Conservation (phyloP, 2,113 vertebrate genomes). For the Syngnathus scovelli region DNA sequence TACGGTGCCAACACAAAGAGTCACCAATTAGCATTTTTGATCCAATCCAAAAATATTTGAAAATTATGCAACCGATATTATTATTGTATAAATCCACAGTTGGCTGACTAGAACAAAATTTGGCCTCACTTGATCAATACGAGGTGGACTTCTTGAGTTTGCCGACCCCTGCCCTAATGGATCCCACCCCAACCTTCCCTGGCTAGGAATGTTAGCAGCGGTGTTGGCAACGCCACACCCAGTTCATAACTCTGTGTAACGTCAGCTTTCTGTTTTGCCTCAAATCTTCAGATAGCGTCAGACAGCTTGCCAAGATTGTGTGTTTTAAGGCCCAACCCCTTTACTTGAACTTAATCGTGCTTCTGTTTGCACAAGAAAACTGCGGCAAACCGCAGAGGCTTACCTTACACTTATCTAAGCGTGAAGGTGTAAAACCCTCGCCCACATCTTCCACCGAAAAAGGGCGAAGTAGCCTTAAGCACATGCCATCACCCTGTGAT, state of each 20-base stretch:
- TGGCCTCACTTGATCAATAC: too few species aligned
- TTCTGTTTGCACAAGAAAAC: neutral
- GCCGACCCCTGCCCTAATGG: too few species aligned
- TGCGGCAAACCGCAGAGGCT: neutral
- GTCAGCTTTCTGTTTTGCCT: neutral
- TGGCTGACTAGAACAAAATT: too few species aligned
- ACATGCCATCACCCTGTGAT: neutral
- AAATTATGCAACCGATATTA: too few species aligned
- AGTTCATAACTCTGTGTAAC: neutral
- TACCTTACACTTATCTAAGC: neutral
- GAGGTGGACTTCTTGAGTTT: too few species aligned
- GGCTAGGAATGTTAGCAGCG: conserved; percentile 20
- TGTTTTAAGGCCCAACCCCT: neutral
- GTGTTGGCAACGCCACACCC: conserved; percentile 16
- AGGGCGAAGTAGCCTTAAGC: neutral
- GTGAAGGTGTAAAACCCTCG: neutral
- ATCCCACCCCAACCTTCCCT: neutral
- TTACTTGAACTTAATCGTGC: neutral
- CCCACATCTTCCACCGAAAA: neutral
- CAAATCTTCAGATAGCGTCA: neutral
- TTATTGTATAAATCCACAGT: too few species aligned
- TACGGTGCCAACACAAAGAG: neutral
- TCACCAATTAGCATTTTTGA: neutral
- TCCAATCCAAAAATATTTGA: too few species aligned
- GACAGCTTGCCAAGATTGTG: neutral